Evolutionary conservation across 1,140 invertebrate species (phyloP).

Genomic region (Holotrichia oblita): DNA sequence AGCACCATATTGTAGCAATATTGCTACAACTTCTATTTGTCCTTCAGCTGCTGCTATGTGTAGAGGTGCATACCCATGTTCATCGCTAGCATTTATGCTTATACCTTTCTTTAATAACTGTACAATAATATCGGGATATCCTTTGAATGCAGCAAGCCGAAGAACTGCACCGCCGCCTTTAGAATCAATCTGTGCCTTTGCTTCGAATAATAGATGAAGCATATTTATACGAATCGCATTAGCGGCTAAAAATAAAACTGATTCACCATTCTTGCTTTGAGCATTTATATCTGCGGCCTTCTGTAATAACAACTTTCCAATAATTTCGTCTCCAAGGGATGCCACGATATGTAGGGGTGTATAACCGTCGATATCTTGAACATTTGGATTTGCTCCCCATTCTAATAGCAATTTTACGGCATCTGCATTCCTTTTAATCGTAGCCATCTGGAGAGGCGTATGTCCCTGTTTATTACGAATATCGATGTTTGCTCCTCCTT

Average conservation of each 20-base stretch:
- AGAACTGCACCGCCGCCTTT: too few relatives aligned
- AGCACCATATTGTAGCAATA: too few relatives aligned
- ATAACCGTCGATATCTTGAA: neutral
- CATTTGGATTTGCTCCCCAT: slow-evolving; percentile 1
- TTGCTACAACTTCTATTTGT: too few relatives aligned
- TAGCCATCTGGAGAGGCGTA: neutral
- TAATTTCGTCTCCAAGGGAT: neutral
- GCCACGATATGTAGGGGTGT: slow-evolving; percentile 11
- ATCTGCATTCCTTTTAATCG: too few relatives aligned
- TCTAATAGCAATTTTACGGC: neutral
- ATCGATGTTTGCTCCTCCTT: neutral
- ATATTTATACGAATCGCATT: neutral
- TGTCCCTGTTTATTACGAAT: neutral
- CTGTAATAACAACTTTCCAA: neutral
- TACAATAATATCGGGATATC: neutral
- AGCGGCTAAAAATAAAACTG: neutral
- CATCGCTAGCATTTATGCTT: neutral
- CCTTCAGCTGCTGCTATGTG: neutral
- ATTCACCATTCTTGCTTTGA: neutral
- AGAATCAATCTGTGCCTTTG: too few relatives aligned
- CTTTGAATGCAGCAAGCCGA: too few relatives aligned
- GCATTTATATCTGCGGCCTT: neutral
- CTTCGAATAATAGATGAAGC: too few relatives aligned
- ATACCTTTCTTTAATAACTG: neutral
- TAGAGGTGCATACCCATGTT: neutral